phyloP scores from a whole-genome alignment of 2,797 vertebrate species.

The Aeoliscus strigatus region DNA sequence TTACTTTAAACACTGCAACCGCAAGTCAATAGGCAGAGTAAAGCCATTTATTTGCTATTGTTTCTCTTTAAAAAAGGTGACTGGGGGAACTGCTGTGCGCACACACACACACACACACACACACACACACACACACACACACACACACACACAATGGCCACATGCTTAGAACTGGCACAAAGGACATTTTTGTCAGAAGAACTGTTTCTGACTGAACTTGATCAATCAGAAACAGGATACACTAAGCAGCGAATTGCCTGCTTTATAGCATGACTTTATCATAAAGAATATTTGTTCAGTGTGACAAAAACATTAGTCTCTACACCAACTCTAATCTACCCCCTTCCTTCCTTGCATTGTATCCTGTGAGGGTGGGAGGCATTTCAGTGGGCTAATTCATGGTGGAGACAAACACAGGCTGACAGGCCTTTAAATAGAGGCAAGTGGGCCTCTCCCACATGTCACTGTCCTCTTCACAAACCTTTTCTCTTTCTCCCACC shows the following conservation, averaged over 20 bases:
- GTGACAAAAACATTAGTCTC: conserved; percentile 56
- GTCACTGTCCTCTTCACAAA: conserved; percentile 55
- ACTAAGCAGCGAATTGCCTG: neutral
- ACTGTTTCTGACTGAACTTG: too few species aligned
- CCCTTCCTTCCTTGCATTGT: conserved; percentile 72
- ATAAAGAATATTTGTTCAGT: conserved; percentile 14
- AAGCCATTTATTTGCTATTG: conserved; percentile 48
- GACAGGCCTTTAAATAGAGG: conserved; percentile 56
- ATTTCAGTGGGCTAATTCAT: conserved; percentile 62
- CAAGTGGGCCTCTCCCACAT: conserved; percentile 55
- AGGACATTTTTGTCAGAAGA: too few species aligned
- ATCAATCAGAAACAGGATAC: too few species aligned
- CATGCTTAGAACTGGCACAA: too few species aligned
- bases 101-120: too few species aligned
- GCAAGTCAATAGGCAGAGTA: conserved; percentile 32
- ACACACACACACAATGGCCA: conserved; percentile 46
- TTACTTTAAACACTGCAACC: conserved; percentile 25
- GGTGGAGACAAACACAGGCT: conserved; percentile 57
- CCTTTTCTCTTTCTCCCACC: conserved; percentile 39
- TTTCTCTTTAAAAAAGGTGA: conserved; percentile 21
- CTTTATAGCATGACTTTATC: conserved; percentile 5
- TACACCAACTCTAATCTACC: conserved; percentile 47
- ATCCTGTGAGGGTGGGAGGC: conserved; percentile 55
- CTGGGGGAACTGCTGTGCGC: too few species aligned
- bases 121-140: too few species aligned